Conservation (phyloP, 1,140 invertebrate genomes). For the Caenorhabditis tropicalis region DNA sequence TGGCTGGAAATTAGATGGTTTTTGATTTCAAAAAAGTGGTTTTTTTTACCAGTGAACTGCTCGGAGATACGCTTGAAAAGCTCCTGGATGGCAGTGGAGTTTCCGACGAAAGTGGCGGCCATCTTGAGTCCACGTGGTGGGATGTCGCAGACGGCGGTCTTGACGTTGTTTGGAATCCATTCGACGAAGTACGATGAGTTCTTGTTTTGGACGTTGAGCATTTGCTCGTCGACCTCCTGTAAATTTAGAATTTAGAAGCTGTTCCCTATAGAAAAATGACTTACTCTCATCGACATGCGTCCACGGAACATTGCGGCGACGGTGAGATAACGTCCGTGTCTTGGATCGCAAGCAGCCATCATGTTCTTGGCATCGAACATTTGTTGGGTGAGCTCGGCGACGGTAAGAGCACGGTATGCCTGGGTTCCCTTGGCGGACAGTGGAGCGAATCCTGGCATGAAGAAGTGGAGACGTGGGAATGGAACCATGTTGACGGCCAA, state of each 20-base stretch:
- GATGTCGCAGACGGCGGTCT: conserved; percentile 74
- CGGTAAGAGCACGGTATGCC: conserved; percentile 85
- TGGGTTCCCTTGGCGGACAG: conserved; percentile 80
- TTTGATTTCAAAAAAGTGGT: not conserved
- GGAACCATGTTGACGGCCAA: conserved; percentile 97
- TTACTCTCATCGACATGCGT: conserved; percentile 84
- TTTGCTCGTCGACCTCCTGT: conserved; percentile 69
- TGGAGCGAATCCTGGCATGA: conserved; percentile 93
- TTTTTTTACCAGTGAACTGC: conserved; percentile 73
- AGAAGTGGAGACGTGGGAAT: conserved; percentile 92
- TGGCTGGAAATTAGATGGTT: conserved; percentile 74
- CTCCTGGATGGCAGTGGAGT: conserved; percentile 77
- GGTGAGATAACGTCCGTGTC: conserved; percentile 90
- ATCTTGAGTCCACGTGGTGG: conserved; percentile 74
- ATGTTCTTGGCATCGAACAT: conserved; percentile 84
- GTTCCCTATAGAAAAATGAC: conserved; percentile 38
- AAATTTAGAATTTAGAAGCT: not conserved
- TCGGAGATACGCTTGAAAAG: conserved; percentile 76
- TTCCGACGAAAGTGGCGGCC: conserved; percentile 74
- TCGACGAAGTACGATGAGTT: conserved; percentile 72
- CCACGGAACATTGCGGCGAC: conserved; percentile 91
- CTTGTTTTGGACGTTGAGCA: conserved; percentile 72
- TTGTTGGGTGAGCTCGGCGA: conserved; percentile 86
- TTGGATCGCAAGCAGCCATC: conserved; percentile 88
- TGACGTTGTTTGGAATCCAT: conserved; percentile 73